These are phyloP conservation scores for Maccullochella peelii DNA, from an alignment of 2,113 vertebrate species.

Conservation along the genomic window DNA sequence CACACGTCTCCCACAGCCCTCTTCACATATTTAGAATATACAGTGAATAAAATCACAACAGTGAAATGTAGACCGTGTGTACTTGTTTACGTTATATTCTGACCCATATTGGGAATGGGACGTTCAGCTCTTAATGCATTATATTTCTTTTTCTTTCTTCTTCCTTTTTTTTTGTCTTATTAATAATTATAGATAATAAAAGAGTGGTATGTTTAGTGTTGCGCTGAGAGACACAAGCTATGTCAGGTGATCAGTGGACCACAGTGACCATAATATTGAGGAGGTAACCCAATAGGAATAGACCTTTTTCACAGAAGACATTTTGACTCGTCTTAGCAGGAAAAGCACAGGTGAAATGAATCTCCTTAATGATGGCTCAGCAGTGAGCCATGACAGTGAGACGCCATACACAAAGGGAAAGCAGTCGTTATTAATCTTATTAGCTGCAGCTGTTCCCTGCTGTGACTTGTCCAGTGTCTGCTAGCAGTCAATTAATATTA, in stretches of 20 bases:
- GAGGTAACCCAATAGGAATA: neutral
- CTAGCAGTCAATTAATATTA: neutral
- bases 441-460: neutral
- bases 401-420: neutral
- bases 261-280: neutral
- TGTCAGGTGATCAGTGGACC: neutral
- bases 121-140: neutral
- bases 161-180: neutral
- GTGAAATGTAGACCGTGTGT: too few relatives aligned
- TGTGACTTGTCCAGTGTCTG: neutral
- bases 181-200: neutral
- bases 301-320: neutral
- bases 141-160: neutral
- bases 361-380: neutral
- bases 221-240: too few relatives aligned
- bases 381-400: neutral
- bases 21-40: too few relatives aligned
- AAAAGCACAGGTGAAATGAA: neutral
- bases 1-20: too few relatives aligned
- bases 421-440: neutral
- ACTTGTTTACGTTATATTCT: too few relatives aligned
- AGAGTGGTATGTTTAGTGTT: neutral
- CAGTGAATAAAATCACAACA: too few relatives aligned
- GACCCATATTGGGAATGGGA: neutral
- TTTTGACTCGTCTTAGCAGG: neutral